Evolutionary conservation across 2,888 invertebrate genomes (phyloP).

Genomic region (Rosalia funebris): DNA sequence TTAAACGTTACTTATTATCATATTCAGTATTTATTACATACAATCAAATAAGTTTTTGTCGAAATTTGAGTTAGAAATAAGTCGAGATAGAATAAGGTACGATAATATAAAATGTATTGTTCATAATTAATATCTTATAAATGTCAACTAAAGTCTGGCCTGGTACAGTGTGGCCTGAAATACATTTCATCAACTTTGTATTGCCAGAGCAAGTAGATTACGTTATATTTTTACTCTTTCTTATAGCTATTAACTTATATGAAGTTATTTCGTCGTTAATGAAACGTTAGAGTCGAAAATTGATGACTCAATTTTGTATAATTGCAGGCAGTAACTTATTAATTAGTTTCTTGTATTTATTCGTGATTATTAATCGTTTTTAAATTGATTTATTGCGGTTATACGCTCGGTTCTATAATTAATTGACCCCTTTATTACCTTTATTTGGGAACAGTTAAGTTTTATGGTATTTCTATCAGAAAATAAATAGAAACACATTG

Average conservation of each 20-base stretch:
- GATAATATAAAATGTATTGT: too few relatives aligned
- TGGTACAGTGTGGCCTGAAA: too few relatives aligned
- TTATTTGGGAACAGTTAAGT: conserved; percentile 43
- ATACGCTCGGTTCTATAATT: conserved; percentile 47
- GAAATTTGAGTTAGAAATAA: too few relatives aligned
- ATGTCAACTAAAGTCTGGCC: too few relatives aligned
- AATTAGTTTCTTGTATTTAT: conserved; percentile 53
- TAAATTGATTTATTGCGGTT: conserved; percentile 61
- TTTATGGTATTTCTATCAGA: conserved; percentile 43
- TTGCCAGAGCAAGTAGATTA: not conserved
- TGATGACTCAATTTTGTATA: conserved; percentile 40
- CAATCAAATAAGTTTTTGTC: too few relatives aligned
- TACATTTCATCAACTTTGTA: not conserved
- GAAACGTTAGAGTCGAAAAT: conserved; percentile 31
- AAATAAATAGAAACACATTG: conserved; percentile 42
- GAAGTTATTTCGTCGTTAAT: conserved; percentile 8
- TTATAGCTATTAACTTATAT: not conserved
- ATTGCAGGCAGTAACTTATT: conserved; percentile 36
- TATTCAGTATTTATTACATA: too few relatives aligned
- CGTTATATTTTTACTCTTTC: not conserved
- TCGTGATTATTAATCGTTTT: conserved; percentile 60
- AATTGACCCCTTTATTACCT: conserved; percentile 49
- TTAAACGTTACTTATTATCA: too few relatives aligned
- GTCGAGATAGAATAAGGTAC: too few relatives aligned
- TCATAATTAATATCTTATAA: too few relatives aligned